Evolutionary conservation across 1,140 invertebrate species (phyloP).

Genomic region (Saccostrea cuccullata): DNA sequence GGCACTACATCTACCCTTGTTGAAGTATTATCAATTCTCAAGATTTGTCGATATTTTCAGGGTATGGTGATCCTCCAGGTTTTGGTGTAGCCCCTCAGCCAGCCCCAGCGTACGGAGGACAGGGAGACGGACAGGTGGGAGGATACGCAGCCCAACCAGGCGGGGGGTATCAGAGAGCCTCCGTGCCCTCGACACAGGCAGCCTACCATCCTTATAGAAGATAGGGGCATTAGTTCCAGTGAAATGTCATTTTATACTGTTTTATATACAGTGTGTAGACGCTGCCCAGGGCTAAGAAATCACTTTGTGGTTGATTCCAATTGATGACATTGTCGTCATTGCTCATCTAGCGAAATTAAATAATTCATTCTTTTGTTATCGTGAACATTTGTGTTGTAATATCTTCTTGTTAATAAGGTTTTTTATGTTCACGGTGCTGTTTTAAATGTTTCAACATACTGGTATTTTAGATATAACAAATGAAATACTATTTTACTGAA

Average conservation of each 20-base stretch:
- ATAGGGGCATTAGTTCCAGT: background rate
- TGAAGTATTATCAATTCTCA: background rate
- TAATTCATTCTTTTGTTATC: background rate
- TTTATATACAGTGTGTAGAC: background rate
- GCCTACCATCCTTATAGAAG: slow-evolving; percentile 34
- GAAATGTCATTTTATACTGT: background rate
- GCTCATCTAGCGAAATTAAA: background rate
- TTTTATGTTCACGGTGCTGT: background rate
- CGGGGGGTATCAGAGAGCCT: slow-evolving; percentile 23
- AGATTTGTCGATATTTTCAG: slow-evolving; percentile 3
- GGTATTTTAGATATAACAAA: background rate
- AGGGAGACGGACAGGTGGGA: background rate
- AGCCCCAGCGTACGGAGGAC: slow-evolving; percentile 10
- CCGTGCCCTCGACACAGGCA: background rate
- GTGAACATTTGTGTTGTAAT: background rate
- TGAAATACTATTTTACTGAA: background rate
- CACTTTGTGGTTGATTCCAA: background rate
- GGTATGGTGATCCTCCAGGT: slow-evolving; percentile 37
- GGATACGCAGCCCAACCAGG: slow-evolving; percentile 36
- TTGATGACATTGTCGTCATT: slow-evolving; percentile 1
- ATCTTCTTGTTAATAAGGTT: background rate
- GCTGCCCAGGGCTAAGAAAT: background rate
- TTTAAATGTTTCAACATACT: background rate
- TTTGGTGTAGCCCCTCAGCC: slow-evolving; percentile 33
- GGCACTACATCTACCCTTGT: too few species aligned